A percentile compares a stretch with the other conserved stretches of the same genome.
Conservation (phyloP, 1,140 invertebrate species). For the Pomacea maculata region DNA sequence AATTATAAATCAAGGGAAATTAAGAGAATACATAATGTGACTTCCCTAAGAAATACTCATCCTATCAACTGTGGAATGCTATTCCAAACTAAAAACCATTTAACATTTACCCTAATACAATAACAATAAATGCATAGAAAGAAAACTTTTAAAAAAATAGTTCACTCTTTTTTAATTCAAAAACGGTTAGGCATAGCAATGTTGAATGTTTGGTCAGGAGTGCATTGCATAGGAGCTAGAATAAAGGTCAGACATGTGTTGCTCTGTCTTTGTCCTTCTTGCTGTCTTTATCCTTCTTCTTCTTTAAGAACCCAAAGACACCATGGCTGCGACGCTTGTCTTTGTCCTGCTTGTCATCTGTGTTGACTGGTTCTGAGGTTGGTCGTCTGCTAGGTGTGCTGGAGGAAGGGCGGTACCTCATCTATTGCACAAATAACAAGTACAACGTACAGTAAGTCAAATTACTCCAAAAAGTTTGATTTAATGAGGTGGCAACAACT, state of each 20-base stretch:
- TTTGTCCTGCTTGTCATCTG: conserved; percentile 20
- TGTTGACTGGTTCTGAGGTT: conserved; percentile 1
- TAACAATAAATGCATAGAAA: background rate
- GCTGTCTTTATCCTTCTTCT: conserved; percentile 53
- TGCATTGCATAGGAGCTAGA: too few relatives aligned
- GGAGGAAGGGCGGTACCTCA: background rate
- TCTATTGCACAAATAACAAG: background rate
- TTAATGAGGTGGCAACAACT: too few relatives aligned
- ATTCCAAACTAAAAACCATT: background rate
- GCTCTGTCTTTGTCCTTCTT: conserved; percentile 32
- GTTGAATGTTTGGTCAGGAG: background rate
- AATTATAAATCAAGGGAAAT: too few relatives aligned
- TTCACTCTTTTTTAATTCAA: background rate
- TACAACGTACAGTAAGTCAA: background rate
- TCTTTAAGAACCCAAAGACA: conserved; percentile 53
- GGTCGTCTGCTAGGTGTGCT: conserved; percentile 13
- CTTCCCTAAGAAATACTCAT: too few relatives aligned
- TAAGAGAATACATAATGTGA: too few relatives aligned
- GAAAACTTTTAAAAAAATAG: background rate
- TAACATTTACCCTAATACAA: background rate
- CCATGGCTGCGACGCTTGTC: conserved; percentile 44
- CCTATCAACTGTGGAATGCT: too few relatives aligned
- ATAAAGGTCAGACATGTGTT: conserved; percentile 23
- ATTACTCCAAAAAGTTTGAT: background rate
- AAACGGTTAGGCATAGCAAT: background rate